phyloP scores from a whole-genome alignment of 2,113 vertebrate species.

The Sphyrna mokarran region DNA sequence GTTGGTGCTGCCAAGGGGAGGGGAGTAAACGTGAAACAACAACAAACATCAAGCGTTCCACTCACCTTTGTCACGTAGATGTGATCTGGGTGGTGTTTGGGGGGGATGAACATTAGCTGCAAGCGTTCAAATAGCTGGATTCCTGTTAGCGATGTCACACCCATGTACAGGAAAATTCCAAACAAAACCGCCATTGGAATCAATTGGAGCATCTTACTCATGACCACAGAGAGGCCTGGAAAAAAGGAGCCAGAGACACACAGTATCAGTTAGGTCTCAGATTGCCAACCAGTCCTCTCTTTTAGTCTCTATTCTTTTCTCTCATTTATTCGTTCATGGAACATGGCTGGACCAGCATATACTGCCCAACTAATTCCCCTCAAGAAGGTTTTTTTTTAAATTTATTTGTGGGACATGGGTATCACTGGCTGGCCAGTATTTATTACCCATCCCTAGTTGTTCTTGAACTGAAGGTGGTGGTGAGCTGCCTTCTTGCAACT shows the following conservation, averaged over 20 bases:
- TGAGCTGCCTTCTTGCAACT: no score
- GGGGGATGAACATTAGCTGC: conserved; percentile 87
- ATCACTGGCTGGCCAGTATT: background rate
- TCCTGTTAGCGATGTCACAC: conserved; percentile 87
- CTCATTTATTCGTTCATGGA: background rate
- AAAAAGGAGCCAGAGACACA: background rate
- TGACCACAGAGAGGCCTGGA: conserved; percentile 90
- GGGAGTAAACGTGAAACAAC: background rate
- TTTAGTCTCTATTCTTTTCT: background rate
- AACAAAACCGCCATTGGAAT: conserved; percentile 94
- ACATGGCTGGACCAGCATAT: background rate
- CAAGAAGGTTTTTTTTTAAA: no score
- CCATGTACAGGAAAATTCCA: conserved; percentile 97
- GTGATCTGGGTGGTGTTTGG: conserved; percentile 94
- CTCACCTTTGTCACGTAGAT: conserved; percentile 89
- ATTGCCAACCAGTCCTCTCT: background rate
- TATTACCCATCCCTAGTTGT: background rate
- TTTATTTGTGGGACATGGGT: no score
- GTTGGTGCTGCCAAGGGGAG: background rate
- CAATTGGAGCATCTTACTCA: conserved; percentile 82
- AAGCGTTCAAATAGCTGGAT: conserved; percentile 93
- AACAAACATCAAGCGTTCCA: background rate
- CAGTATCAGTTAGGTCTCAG: background rate
- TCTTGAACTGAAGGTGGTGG: no score
- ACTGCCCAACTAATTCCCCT: no score